Base-by-base conservation (phyloP, 2,888 invertebrate genomes). In the Elaeidobius kamerunicus region DNA sequence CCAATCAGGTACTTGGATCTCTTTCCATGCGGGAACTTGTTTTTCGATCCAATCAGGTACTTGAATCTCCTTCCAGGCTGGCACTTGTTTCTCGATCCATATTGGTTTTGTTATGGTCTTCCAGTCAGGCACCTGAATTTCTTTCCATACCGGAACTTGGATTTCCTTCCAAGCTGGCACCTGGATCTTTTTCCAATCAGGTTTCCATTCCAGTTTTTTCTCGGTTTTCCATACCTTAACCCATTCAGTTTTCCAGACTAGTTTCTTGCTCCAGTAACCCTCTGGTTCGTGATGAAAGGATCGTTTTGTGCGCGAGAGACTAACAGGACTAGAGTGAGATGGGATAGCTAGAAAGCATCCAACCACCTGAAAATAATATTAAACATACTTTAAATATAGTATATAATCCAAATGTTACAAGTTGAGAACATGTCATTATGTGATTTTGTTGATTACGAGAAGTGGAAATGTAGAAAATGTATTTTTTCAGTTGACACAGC, bases 211-310 rank as follows among this genome's bases (percentile, higher is more conserved):
- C 47, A 84, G 76, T 69, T 89, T 88, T 62, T 87, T 86, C 36
- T 86, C 82, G 0, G 81, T 81, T 71, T 87, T 86, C 85, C 85
- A 86, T 19, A 86, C 75, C 67, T 84, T 80, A 62, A 84, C 82
- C 86, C 86, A 88, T 61, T 88, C 88, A 55, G 86, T 84, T 72
- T 90, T 90, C 90, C 90, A 91, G 19, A 80, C 81, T 38, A 90
- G 76, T 71, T 88, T 89, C 72, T 88, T 89, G 70, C 88, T 85
- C 87, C 86, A 88, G 61, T 83, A 81, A 54, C 88, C 88, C 65
- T 79, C 75, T 55, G 85, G 85, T 54, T 78, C 76, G 47, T 80
- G 77, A 62, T 80, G 78, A 60, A 80, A 78, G 60, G 80, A 78
- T 57, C 82, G 74, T 66, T 81, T 81, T 28, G 75, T 75, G 56